These are phyloP conservation scores for Arctia plantaginis DNA, from an alignment of 2,888 invertebrate species.

Conservation along the genomic window DNA sequence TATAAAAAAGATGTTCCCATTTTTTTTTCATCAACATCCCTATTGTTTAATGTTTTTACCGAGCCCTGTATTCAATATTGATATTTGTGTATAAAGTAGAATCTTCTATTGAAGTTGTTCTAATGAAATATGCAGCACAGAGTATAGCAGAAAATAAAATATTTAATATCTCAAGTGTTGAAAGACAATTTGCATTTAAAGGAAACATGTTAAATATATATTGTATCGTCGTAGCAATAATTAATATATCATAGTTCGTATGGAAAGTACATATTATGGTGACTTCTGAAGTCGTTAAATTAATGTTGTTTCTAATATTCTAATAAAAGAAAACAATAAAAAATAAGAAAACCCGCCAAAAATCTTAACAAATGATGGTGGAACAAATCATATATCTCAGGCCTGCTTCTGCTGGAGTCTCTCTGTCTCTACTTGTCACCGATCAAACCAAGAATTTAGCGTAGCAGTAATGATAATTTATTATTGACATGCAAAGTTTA, in stretches of 20 bases:
- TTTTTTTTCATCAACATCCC: not conserved
- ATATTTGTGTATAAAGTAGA: not conserved
- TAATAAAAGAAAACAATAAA: too few relatives aligned
- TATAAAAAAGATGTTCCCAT: too few relatives aligned
- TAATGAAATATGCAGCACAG: slow-evolving; percentile 4
- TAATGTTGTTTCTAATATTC: not conserved
- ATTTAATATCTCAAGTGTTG: too few relatives aligned
- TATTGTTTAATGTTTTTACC: not conserved
- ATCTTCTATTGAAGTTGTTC: not conserved
- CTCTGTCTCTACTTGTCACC: too few relatives aligned
- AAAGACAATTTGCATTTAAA: not conserved
- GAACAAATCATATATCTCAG: too few relatives aligned
- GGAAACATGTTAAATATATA: not conserved
- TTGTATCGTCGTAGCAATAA: not conserved
- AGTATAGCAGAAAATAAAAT: not conserved
- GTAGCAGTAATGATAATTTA: too few relatives aligned
- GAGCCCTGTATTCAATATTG: not conserved
- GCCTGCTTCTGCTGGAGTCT: too few relatives aligned
- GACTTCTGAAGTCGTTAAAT: not conserved
- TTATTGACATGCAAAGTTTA: too few relatives aligned
- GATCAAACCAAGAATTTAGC: too few relatives aligned
- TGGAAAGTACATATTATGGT: not conserved
- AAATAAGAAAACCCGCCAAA: too few relatives aligned
- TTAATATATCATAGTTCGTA: not conserved
- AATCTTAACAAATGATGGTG: too few relatives aligned